phyloP scores from a whole-genome alignment of 1,140 invertebrate genomes.

The Parasteatoda tepidariorum region DNA sequence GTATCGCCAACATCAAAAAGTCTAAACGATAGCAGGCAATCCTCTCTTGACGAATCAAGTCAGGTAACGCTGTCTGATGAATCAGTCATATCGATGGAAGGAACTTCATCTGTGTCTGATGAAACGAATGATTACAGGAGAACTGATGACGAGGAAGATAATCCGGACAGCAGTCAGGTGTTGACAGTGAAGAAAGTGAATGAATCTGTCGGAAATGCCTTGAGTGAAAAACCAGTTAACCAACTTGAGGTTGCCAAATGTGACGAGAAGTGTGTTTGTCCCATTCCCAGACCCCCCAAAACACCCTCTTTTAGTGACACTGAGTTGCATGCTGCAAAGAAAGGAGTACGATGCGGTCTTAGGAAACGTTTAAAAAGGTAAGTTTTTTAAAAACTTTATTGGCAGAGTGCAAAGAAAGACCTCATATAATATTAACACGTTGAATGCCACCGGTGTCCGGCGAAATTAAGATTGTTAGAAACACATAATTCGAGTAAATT shows the following conservation, averaged over 20 bases:
- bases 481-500: too few relatives aligned
- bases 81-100: conserved; percentile 42
- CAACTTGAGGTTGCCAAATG: not conserved
- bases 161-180: conserved; percentile 27
- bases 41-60: conserved; percentile 44
- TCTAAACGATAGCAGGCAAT: conserved; percentile 34
- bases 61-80: conserved; percentile 37
- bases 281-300: not conserved
- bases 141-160: conserved; percentile 46
- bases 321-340: conserved; percentile 19
- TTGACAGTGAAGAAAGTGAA: not conserved
- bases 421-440: too few relatives aligned
- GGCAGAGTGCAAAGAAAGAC: not conserved
- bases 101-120: conserved; percentile 36
- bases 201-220: not conserved
- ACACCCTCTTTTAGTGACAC: conserved; percentile 34
- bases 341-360: conserved; percentile 23
- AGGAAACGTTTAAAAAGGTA: conserved; percentile 36
- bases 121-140: conserved; percentile 25
- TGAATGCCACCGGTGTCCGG: too few relatives aligned
- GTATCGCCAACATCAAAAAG: conserved; percentile 31
- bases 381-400: not conserved
- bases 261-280: not conserved
- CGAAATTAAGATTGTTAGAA: too few relatives aligned
- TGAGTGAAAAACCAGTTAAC: not conserved